phyloP scores from a whole-genome alignment of 2,888 invertebrate species.

The Oxyscelio sp. region DNA sequence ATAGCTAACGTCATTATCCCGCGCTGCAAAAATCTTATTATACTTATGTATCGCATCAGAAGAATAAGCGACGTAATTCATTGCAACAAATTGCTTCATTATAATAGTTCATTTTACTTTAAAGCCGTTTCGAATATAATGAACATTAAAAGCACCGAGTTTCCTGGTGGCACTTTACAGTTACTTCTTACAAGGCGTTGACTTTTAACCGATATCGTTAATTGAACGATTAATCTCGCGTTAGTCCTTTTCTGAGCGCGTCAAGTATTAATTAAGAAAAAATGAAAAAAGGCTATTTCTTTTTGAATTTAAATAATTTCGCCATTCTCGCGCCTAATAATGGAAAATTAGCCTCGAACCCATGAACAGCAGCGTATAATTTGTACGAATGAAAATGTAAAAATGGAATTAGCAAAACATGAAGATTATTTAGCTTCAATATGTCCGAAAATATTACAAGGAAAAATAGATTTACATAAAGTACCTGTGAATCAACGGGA shows the following conservation, averaged over 20 bases:
- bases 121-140: constrained; percentile 52
- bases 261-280: not conserved
- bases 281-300: not conserved
- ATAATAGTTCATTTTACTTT: constrained; percentile 63
- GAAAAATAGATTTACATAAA: constrained; percentile 16
- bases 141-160: constrained; percentile 55
- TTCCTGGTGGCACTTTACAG: constrained; percentile 57
- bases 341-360: constrained; percentile 20
- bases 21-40: constrained; percentile 54
- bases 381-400: constrained; percentile 52
- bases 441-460: no score
- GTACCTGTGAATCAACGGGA: not conserved
- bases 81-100: constrained; percentile 69
- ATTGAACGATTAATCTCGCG: constrained; percentile 43
- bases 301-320: not conserved
- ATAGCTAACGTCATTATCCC: constrained; percentile 57
- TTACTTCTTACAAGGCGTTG: constrained; percentile 43
- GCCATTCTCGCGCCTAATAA: not conserved
- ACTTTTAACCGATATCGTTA: constrained; percentile 60
- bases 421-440: no score
- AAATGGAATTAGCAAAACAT: no score
- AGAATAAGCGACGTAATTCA: constrained; percentile 65
- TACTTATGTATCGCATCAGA: constrained; percentile 56
- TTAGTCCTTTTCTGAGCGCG: constrained; percentile 10
- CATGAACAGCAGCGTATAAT: constrained; percentile 29